A percentile compares a stretch with the other conserved stretches of the same genome.
These are phyloP conservation scores for Otus sunia DNA, from an alignment of 2,113 vertebrate species.

Conservation along the genomic window DNA sequence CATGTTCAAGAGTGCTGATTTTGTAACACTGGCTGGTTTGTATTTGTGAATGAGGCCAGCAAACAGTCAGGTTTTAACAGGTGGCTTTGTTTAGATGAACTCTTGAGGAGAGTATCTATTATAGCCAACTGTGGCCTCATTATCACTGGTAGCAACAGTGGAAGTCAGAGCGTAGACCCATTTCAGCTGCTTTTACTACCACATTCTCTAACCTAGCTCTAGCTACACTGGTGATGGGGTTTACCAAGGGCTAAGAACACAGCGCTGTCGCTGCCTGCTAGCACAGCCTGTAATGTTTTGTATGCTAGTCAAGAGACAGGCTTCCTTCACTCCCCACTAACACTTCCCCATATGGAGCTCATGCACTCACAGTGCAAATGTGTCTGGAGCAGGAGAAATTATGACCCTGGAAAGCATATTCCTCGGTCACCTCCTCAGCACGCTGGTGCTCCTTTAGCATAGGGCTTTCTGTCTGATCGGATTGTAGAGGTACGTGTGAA, in stretches of 20 bases:
- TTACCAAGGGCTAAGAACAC: not conserved
- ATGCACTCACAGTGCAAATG: not conserved
- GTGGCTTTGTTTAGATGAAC: slow-evolving; percentile 9
- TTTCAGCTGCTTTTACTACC: not conserved
- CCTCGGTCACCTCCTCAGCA: not conserved
- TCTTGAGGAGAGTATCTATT: not conserved
- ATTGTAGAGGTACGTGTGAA: rapidly evolving
- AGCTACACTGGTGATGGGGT: not conserved
- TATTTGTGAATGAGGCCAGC: not conserved
- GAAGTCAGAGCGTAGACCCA: not conserved
- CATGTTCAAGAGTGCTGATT: not conserved
- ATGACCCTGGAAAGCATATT: not conserved
- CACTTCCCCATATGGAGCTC: not conserved
- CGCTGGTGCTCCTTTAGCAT: not conserved
- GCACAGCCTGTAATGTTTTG: not conserved
- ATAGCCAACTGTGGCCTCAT: not conserved
- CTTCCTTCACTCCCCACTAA: not conserved
- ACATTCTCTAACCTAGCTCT: not conserved
- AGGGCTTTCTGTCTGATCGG: not conserved
- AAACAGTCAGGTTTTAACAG: not conserved
- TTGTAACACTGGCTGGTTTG: not conserved
- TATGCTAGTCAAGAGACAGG: not conserved
- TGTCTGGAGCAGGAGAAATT: not conserved
- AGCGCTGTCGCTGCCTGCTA: not conserved
- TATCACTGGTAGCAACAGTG: not conserved